These are phyloP conservation scores for Leptoteleia sp. DNA, from an alignment of 1,140 invertebrate genomes.

Conservation along the genomic window DNA sequence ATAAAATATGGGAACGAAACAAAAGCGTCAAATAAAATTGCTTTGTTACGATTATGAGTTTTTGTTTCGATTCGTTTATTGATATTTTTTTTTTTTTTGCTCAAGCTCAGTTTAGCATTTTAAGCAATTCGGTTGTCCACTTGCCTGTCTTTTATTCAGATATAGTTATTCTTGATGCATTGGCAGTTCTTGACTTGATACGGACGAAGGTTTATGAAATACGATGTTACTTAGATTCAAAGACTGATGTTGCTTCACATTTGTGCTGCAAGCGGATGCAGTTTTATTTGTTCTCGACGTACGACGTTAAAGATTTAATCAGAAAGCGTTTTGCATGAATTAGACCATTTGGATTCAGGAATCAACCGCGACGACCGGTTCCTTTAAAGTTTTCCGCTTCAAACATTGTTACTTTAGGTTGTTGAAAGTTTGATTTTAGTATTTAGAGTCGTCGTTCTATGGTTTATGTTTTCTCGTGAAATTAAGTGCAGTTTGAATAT, in stretches of 20 bases:
- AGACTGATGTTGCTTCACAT: too few species aligned
- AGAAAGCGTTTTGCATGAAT: constrained; percentile 37
- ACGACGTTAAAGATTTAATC: constrained; percentile 21
- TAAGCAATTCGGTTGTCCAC: too few species aligned
- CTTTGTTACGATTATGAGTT: constrained; percentile 4
- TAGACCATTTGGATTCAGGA: constrained; percentile 38
- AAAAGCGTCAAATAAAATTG: neutral
- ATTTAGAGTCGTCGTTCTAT: constrained; percentile 47
- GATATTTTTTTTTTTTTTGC: constrained; percentile 4
- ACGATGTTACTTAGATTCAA: too few species aligned
- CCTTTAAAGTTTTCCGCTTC: constrained; percentile 41
- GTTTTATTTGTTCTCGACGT: constrained; percentile 11
- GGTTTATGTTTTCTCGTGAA: constrained; percentile 41
- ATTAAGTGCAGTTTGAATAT: constrained; percentile 51
- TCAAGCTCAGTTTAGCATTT: neutral
- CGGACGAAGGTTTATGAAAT: constrained; percentile 12
- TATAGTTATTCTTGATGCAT: constrained; percentile 9
- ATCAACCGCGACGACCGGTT: constrained; percentile 37
- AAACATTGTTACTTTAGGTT: constrained; percentile 28
- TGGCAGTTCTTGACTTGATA: constrained; percentile 1
- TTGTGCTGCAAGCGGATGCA: too few species aligned
- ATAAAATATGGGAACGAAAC: constrained; percentile 6
- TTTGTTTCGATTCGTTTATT: neutral
- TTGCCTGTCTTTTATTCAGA: constrained; percentile 23
- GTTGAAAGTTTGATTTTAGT: constrained; percentile 52